Percentiles rank a stretch among this genome's conserved stretches.
phyloP scores from a whole-genome alignment of 1,140 invertebrate species.

The Rhynchophorus ferrugineus region DNA sequence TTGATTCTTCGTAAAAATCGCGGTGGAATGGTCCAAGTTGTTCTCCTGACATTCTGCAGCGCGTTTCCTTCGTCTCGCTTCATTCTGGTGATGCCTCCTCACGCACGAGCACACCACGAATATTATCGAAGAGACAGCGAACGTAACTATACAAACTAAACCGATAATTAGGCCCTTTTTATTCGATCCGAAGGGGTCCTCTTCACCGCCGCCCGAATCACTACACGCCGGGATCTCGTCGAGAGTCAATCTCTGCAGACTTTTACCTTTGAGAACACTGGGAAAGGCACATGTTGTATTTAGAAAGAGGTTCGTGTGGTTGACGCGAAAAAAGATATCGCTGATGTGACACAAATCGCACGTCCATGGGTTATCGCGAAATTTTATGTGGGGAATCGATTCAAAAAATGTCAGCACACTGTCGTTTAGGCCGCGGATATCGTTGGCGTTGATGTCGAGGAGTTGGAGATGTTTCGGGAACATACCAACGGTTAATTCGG shows the following conservation, averaged over 20 bases:
- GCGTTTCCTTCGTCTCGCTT: slow-evolving; percentile 22
- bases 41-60: slow-evolving; percentile 26
- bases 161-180: slow-evolving; percentile 33
- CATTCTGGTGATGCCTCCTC: slow-evolving; percentile 25
- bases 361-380: slow-evolving; percentile 56
- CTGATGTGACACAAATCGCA: slow-evolving; percentile 56
- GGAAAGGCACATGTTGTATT: slow-evolving; percentile 37
- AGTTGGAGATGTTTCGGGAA: slow-evolving; percentile 48
- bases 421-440: slow-evolving; percentile 49
- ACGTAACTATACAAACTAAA: slow-evolving; percentile 29
- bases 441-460: slow-evolving; percentile 56
- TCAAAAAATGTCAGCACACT: slow-evolving; percentile 48
- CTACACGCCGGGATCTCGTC: slow-evolving; percentile 33
- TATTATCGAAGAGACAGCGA: slow-evolving; percentile 33
- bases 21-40: slow-evolving; percentile 26
- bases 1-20: slow-evolving; percentile 38
- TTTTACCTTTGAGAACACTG: slow-evolving; percentile 26
- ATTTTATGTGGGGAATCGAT: slow-evolving; percentile 44
- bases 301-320: slow-evolving; percentile 37
- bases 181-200: slow-evolving; percentile 11
- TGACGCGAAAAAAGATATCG: slow-evolving; percentile 42
- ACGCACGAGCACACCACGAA: slow-evolving; percentile 37
- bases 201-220: slow-evolving; percentile 12
- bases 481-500: slow-evolving; percentile 14
- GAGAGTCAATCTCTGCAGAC: slow-evolving; percentile 26